Conservation (phyloP, 2,113 vertebrate genomes). For the Rhegmatorhina hoffmannsi region DNA sequence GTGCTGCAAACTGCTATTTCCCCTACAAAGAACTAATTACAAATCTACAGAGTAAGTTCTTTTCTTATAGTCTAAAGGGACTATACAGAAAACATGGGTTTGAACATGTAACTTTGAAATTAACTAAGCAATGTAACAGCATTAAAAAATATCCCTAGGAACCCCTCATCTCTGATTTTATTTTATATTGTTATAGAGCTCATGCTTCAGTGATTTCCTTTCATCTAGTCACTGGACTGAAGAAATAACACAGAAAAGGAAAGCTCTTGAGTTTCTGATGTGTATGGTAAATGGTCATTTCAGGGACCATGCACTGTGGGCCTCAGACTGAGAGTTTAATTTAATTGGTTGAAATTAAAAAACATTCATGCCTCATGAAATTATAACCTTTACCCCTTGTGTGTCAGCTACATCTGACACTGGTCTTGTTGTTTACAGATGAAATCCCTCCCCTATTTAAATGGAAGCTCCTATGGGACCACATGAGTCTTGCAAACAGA, state of each 20-base stretch:
- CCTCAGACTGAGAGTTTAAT: conserved; percentile 59
- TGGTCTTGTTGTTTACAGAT: conserved; percentile 58
- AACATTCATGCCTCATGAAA: conserved; percentile 75
- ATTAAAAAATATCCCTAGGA: conserved; percentile 55
- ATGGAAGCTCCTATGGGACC: conserved; percentile 55
- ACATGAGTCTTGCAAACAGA: neutral
- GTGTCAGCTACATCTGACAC: conserved; percentile 66
- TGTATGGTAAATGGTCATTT: conserved; percentile 73
- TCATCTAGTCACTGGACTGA: conserved; percentile 74
- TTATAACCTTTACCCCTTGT: conserved; percentile 60
- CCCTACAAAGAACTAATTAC: conserved; percentile 82
- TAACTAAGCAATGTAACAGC: conserved; percentile 66
- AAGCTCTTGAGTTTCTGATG: conserved; percentile 63
- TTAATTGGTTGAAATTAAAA: conserved; percentile 77
- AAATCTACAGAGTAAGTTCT: conserved; percentile 81
- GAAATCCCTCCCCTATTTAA: conserved; percentile 61
- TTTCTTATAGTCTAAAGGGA: conserved; percentile 13
- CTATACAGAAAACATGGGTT: conserved; percentile 58
- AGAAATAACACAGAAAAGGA: conserved; percentile 68
- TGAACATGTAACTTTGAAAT: conserved; percentile 75
- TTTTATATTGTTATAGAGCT: conserved; percentile 69
- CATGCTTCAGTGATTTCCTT: conserved; percentile 73
- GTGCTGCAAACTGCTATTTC: neutral
- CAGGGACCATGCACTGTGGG: neutral
- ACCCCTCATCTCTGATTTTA: conserved; percentile 74